Evolutionary conservation across 1,140 invertebrate species (phyloP).

Genomic region (Macrobrachium nipponense): DNA sequence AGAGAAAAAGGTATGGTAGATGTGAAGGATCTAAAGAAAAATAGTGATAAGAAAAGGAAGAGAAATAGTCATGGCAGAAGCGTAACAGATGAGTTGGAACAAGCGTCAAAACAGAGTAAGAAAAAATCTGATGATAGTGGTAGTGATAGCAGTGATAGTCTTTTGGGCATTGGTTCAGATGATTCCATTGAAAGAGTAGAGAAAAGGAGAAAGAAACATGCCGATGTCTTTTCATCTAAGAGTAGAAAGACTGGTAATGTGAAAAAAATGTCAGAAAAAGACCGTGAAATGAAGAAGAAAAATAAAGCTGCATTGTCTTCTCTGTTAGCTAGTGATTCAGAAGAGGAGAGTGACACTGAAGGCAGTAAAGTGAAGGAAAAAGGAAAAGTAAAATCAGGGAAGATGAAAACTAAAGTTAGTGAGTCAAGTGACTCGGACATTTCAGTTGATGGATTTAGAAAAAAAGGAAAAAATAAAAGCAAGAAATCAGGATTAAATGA

Average conservation of each 20-base stretch:
- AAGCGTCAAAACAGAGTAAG: no score
- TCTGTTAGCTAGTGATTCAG: slow-evolving; percentile 17
- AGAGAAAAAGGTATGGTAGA: not conserved
- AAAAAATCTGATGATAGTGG: no score
- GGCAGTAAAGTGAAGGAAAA: slow-evolving; percentile 10
- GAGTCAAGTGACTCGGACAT: slow-evolving; percentile 22
- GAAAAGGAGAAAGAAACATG: no score
- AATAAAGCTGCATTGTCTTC: slow-evolving; percentile 15
- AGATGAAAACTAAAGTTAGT: not conserved
- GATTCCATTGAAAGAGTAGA: no score
- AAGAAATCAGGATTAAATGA: slow-evolving; percentile 12
- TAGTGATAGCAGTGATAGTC: no score
- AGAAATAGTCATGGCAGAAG: not conserved
- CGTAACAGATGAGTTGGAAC: not conserved
- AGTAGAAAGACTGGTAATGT: slow-evolving; percentile 63
- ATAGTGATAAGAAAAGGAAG: not conserved
- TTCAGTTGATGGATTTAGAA: not conserved
- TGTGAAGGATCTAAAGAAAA: not conserved
- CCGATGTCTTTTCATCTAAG: not conserved
- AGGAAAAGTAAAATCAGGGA: slow-evolving; percentile 15
- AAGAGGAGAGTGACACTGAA: not conserved
- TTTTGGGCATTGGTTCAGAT: no score
- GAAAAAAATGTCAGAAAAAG: slow-evolving; percentile 1
- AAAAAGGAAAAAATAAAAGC: not conserved
- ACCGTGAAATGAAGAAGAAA: slow-evolving; percentile 19